A percentile compares a stretch with the other conserved stretches of the same genome.
Conservation (phyloP, 2,797 vertebrate genomes). For the Thalassophryne amazonica region DNA sequence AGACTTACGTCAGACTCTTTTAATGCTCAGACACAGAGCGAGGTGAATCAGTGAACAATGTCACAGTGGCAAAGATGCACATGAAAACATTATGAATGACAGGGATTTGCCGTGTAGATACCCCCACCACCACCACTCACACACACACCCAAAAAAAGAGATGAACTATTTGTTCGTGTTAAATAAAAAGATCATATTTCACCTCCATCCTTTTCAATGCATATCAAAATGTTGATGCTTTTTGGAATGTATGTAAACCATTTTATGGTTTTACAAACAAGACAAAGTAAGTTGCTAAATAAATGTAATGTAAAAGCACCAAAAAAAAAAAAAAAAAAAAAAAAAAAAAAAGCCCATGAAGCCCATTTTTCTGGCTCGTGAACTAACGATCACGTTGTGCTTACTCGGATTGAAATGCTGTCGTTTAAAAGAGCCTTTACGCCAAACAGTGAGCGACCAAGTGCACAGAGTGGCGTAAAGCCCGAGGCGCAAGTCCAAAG, state of each 20-base stretch:
- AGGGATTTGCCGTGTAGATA: not conserved
- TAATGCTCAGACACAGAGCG: not conserved
- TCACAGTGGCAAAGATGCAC: not conserved
- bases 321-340: too few relatives aligned
- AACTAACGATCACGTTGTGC: slow-evolving; percentile 37
- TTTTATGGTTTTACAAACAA: slow-evolving; percentile 2
- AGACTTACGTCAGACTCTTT: slow-evolving; percentile 26
- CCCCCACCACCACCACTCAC: too few relatives aligned
- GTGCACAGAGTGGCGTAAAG: too few relatives aligned
- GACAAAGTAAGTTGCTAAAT: slow-evolving; percentile 24
- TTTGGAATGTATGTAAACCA: too few relatives aligned
- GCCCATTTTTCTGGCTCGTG: slow-evolving; percentile 29
- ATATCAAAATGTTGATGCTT: too few relatives aligned
- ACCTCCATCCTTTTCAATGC: too few relatives aligned
- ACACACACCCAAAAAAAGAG: too few relatives aligned
- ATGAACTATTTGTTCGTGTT: too few relatives aligned
- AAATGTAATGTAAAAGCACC: slow-evolving; percentile 26
- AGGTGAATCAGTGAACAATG: not conserved
- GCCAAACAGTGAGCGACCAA: slow-evolving; percentile 40
- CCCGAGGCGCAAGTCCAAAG: too few relatives aligned
- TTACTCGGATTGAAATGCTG: slow-evolving; percentile 29
- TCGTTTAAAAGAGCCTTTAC: slow-evolving; percentile 34
- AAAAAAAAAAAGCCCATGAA: too few relatives aligned
- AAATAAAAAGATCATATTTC: too few relatives aligned
- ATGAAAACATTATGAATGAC: not conserved